Evolutionary conservation across 2,113 vertebrate genomes (phyloP).

Genomic region (Mustelus asterias): DNA sequence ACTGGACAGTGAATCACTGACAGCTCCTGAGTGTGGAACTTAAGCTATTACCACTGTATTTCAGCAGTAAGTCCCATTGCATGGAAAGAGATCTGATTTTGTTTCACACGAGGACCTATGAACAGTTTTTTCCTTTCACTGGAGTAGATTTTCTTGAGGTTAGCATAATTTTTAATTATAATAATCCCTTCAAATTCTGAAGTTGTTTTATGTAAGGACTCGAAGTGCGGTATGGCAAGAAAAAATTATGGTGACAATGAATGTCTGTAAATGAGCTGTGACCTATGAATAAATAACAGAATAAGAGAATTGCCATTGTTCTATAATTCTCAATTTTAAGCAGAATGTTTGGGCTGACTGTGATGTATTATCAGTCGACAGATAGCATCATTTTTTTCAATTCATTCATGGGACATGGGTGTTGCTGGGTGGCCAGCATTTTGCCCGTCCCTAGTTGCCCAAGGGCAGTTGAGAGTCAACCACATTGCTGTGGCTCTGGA

Average conservation of each 20-base stretch:
- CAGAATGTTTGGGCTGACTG: background rate
- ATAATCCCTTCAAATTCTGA: background rate
- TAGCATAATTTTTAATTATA: background rate
- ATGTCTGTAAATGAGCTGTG: background rate
- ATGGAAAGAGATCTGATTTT: background rate
- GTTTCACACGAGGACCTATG: background rate
- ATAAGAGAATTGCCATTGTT: background rate
- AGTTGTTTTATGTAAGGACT: background rate
- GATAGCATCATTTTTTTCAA: background rate
- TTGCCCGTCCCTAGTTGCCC: no score
- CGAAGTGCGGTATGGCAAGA: background rate
- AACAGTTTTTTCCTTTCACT: background rate
- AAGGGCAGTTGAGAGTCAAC: no score
- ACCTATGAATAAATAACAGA: background rate
- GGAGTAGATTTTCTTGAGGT: background rate
- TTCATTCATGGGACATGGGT: no score
- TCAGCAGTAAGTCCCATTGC: background rate
- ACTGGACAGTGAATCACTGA: background rate
- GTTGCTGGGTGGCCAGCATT: no score
- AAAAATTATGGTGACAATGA: background rate
- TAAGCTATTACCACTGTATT: background rate
- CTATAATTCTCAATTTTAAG: background rate
- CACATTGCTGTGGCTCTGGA: no score
- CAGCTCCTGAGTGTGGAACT: background rate
- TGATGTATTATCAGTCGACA: background rate